A percentile compares a stretch with the other conserved stretches of the same genome.
Evolutionary conservation across 2,113 vertebrate genomes (phyloP).

Genomic region (Coturnix japonica): DNA sequence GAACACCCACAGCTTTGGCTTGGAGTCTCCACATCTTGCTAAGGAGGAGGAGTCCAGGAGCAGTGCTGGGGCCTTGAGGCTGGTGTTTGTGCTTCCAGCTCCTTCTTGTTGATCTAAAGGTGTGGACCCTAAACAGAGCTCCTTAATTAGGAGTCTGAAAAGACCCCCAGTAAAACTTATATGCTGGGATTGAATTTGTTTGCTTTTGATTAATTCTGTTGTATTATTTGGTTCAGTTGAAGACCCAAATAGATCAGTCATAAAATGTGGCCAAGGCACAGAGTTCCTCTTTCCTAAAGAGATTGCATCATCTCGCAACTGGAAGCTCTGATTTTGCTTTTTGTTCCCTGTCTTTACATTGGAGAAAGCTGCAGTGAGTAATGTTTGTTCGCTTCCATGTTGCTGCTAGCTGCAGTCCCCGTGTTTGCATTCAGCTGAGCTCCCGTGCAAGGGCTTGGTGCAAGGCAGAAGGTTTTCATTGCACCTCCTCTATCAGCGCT

Average conservation of each 20-base stretch:
- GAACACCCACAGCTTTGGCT: background rate
- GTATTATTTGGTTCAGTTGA: background rate
- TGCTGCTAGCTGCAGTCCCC: background rate
- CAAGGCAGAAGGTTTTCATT: background rate
- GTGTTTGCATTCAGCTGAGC: background rate
- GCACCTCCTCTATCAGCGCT: background rate
- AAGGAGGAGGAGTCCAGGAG: too few relatives aligned
- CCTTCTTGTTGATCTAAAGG: background rate
- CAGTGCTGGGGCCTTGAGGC: too few relatives aligned
- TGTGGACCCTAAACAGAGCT: background rate
- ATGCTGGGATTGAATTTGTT: background rate
- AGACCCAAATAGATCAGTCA: background rate
- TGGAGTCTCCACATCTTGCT: background rate
- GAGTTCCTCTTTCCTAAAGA: background rate
- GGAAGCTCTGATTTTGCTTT: background rate
- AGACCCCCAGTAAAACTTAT: accelerated
- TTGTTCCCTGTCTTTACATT: background rate
- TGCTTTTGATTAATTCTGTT: background rate
- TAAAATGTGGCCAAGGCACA: background rate
- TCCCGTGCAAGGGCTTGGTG: background rate
- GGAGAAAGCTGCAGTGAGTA: background rate
- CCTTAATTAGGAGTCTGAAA: background rate
- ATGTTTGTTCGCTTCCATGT: background rate
- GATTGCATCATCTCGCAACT: background rate
- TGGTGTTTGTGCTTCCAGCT: background rate